A percentile compares a stretch with the other conserved stretches of the same genome.
These are phyloP conservation scores for Rotaria sp. DNA, from an alignment of 2,888 invertebrate species.

Conservation along the genomic window DNA sequence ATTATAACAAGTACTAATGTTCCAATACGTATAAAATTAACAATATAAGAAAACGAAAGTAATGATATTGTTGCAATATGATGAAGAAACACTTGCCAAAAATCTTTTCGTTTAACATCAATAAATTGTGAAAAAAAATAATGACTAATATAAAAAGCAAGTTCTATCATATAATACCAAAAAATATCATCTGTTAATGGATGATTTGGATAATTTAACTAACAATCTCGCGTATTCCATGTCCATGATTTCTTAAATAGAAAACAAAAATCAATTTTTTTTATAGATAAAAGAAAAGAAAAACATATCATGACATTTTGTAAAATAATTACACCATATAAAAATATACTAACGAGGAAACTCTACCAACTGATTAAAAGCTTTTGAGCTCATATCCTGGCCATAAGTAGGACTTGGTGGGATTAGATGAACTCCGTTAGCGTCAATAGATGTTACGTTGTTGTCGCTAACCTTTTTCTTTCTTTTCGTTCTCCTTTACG, in stretches of 20 bases:
- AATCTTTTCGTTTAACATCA: conserved; percentile 74
- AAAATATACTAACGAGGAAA: conserved; percentile 23
- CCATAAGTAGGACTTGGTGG: no score
- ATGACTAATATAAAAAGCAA: conserved; percentile 89
- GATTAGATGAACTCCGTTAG: no score
- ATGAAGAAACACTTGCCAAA: conserved; percentile 97
- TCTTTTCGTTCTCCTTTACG: no score
- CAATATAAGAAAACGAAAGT: conserved; percentile 78
- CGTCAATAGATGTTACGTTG: no score
- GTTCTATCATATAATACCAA: conserved; percentile 94
- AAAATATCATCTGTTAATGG: conserved; percentile 73
- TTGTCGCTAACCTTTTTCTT: no score
- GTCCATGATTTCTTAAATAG: conserved; percentile 71
- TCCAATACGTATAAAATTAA: conserved; percentile 81
- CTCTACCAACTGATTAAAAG: no score
- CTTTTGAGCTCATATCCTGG: no score
- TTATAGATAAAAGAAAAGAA: no score
- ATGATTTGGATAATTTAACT: conserved; percentile 71
- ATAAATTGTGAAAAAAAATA: conserved; percentile 60
- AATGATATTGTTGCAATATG: conserved; percentile 84
- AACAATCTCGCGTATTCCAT: conserved; percentile 81
- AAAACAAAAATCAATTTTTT: neutral
- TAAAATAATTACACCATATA: conserved; percentile 29
- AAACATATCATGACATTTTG: neutral
- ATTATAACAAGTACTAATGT: conserved; percentile 67